Evolutionary conservation across 2,797 vertebrate genomes (phyloP), one percentile per base, ranked within the genome.

Genomic region (Enteromius radiatus): DNA sequence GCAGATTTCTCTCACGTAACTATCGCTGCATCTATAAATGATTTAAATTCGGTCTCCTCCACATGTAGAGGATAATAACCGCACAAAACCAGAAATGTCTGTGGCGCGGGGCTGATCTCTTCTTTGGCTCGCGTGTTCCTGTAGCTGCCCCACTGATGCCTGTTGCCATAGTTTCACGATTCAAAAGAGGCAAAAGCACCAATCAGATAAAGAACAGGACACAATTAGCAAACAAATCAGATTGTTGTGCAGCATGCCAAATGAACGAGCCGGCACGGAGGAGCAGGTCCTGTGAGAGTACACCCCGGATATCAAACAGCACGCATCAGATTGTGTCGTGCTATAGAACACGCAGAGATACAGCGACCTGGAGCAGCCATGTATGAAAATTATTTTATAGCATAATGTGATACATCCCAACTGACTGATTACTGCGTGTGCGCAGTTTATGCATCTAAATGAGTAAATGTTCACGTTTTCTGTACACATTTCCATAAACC

Each of bases 121-220:
- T 17, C 84, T 54, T 33, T 12, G 69, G 56, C 83, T 80, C 59
- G 41, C 17, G 31, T 54, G 41, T 70, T 47, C 33, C 77, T 61
- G 67, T 38, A 71, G 74, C 69, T 61, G 75, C 78, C 81, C 68
- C 63, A 64, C 80, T 84, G 65, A 87, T 82, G 84, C 86, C 86
- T 83, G 91, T 91, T 93, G 91, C 91, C 85, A 91, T 88, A 92
- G 90, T 92, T 92, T 91, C 84, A 85, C 89, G 87, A 87, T 90
- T 87, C 87, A 86, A 84, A 89, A 86, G 67, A 76, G 86, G 77
- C 81, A 19, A 86, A 43, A 80, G 75, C 82, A 83, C 87, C 86
- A 86, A 88, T 85, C 79, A 82, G 80, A 84, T 45, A 43, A 43
- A 14, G 76, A 82, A 70, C 56, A 69, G 76, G 76, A 87, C 84